Evolutionary conservation across 1,140 invertebrate genomes (phyloP), one percentile per base, ranked within the genome.

Genomic region (Melitaea cinxia): DNA sequence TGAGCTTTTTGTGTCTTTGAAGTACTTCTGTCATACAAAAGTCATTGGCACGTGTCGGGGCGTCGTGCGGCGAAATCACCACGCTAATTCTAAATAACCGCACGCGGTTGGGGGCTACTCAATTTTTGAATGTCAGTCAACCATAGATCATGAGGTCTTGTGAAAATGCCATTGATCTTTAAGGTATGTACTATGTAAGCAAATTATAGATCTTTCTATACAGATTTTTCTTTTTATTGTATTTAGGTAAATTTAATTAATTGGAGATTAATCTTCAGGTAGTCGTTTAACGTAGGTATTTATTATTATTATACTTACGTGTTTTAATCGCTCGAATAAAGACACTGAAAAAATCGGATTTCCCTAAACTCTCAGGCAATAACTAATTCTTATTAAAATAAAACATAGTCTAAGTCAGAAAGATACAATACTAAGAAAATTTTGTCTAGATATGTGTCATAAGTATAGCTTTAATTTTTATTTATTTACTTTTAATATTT

Each of bases 21-120:
- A 65, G 62, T 65, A 57, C 52, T 56, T 42, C 33, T 50, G 37
- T 26, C 23, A 55, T 66, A 66, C 57, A 54, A 59, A 66, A 52
- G 54, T 57, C 55, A 21, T 45, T 21, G 45, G 62, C 73, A 76
- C 73, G 73, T 73, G 73, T 21, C 68, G 15, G 59, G 62, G 15
- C 68, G 64, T 49, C 65, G 68, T 65, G 58, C 42, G 53, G 45
- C 58, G 49, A 55, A 70, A 70, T 49, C 68, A 65, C 62, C 60
- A 63, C 72, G 65, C 73, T 76, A 76, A 76, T 73, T 76, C 68
- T 55, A 53, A 61, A 62, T 42, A 63, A 75, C 73, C 73, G 47
- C 70, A 68, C 67, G 39, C 55, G 17, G 55, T 56, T 54, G 67
- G 69, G 63, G 71, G 54, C 58, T 64, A 58, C 52, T 64, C 39